Evolutionary conservation across 2,888 invertebrate genomes (phyloP).

Genomic region (Ormyrus labotus): DNA sequence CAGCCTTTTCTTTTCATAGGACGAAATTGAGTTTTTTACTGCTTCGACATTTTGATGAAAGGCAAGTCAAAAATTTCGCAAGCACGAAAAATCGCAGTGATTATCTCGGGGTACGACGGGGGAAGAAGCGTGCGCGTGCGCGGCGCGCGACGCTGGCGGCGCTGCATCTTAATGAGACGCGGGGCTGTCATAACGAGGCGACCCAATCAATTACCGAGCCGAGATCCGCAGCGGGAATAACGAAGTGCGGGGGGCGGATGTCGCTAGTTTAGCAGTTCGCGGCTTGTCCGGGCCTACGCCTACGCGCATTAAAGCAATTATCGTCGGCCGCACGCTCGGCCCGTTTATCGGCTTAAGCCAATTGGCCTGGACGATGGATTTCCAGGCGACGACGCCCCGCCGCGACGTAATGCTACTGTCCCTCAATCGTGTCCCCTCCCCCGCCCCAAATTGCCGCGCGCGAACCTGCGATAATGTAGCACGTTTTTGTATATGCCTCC

Average conservation of each 20-base stretch:
- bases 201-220: slow-evolving; percentile 72
- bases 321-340: slow-evolving; percentile 61
- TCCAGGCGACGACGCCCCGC: slow-evolving; percentile 44
- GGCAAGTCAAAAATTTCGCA: too few relatives aligned
- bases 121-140: slow-evolving; percentile 63
- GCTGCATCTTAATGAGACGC: slow-evolving; percentile 73
- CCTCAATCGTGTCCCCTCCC: not conserved
- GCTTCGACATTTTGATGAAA: not conserved
- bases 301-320: slow-evolving; percentile 70
- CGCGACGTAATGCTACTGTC: not conserved
- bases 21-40: not conserved
- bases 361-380: slow-evolving; percentile 66
- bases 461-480: not conserved
- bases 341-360: slow-evolving; percentile 68
- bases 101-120: slow-evolving; percentile 53
- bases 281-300: slow-evolving; percentile 57
- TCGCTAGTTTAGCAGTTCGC: slow-evolving; percentile 60
- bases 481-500: not conserved
- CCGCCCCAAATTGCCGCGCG: not conserved
- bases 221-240: slow-evolving; percentile 68
- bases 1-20: too few relatives aligned
- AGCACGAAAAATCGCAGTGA: not conserved
- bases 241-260: slow-evolving; percentile 63
- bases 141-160: slow-evolving; percentile 53
- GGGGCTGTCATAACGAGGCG: slow-evolving; percentile 72